Conservation (phyloP, 2,113 vertebrate species). For the Brachionichthys hirsutus region DNA sequence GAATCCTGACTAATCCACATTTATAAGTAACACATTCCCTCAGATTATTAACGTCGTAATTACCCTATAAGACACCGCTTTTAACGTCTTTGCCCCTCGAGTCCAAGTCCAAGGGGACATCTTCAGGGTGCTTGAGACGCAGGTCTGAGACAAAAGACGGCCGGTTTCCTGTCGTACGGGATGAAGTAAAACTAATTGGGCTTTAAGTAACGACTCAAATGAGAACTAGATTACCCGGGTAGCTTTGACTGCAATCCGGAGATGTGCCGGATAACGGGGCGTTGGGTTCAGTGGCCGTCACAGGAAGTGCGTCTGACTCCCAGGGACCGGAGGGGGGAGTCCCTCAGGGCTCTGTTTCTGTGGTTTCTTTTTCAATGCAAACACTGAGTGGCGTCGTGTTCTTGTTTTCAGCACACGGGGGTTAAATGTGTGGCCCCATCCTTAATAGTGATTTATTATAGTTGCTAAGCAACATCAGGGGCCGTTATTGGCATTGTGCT, state of each 20-base stretch:
- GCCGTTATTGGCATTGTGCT: not conserved
- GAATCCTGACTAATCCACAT: not conserved
- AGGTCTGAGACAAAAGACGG: not conserved
- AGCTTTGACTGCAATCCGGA: no score
- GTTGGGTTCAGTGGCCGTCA: no score
- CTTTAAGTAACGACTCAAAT: no score
- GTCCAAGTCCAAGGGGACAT: not conserved
- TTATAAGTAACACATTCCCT: conserved; percentile 2
- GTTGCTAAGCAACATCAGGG: conserved; percentile 22
- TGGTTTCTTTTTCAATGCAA: not conserved
- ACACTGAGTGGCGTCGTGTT: not conserved
- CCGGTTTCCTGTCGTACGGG: not conserved
- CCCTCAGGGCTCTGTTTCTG: no score
- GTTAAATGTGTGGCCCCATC: no score
- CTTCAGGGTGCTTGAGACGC: not conserved
- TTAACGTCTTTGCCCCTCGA: not conserved
- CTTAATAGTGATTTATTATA: not conserved
- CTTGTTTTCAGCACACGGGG: not conserved
- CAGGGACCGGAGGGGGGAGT: no score
- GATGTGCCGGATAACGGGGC: not conserved
- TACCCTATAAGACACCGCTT: not conserved
- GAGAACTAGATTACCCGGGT: no score
- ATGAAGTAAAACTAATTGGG: no score
- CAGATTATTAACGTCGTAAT: not conserved
- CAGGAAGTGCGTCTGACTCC: no score